Percentiles rank a stretch among this genome's conserved stretches.
These are phyloP conservation scores for Phthorimaea operculella DNA, from an alignment of 1,140 invertebrate genomes.

Conservation along the genomic window DNA sequence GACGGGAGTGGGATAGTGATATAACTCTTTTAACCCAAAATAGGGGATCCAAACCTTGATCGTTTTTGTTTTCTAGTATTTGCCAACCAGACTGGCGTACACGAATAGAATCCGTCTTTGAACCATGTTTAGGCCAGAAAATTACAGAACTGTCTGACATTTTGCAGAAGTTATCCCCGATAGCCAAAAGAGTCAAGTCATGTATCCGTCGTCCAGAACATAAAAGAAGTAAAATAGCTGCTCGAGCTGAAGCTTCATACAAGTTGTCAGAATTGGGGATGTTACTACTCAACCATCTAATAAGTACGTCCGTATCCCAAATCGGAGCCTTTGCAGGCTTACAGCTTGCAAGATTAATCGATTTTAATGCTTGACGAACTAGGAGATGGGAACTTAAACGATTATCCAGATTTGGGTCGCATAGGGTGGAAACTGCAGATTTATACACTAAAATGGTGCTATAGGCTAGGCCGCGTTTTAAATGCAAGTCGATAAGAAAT, in stretches of 20 bases:
- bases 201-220: constrained; percentile 19
- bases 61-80: neutral
- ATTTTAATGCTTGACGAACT: constrained; percentile 19
- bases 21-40: constrained; percentile 4
- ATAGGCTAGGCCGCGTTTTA: constrained; percentile 3
- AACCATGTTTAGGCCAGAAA: neutral
- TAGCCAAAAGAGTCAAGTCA: constrained; percentile 19
- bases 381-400: constrained; percentile 15
- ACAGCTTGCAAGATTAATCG: no score
- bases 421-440: constrained; percentile 1
- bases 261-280: constrained; percentile 11
- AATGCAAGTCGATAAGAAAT: constrained; percentile 7
- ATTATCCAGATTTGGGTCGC: neutral
- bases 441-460: constrained; percentile 10
- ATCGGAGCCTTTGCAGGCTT: constrained; percentile 20
- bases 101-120: no score
- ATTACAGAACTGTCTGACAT: neutral
- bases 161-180: neutral
- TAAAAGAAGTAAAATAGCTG: constrained; percentile 15
- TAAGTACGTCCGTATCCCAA: constrained; percentile 23
- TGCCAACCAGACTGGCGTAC: no score
- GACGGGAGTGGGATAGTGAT: neutral
- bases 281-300: constrained; percentile 6
- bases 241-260: constrained; percentile 15
- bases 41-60: neutral